These are phyloP conservation scores for Eristalis pertinax DNA, from an alignment of 2,888 invertebrate genomes.

Conservation along the genomic window DNA sequence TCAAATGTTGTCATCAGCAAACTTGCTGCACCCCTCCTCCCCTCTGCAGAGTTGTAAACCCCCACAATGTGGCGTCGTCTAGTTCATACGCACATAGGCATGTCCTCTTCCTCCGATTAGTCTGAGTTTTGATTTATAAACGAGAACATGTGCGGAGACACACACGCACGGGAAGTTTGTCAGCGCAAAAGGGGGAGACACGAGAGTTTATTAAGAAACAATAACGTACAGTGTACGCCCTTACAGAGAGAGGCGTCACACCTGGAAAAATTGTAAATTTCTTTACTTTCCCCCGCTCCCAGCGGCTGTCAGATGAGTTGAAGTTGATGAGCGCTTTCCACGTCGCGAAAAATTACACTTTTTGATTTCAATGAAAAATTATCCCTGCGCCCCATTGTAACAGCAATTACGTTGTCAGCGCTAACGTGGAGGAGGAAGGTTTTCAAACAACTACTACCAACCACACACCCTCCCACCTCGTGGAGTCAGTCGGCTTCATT, in stretches of 20 bases:
- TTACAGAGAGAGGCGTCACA: neutral
- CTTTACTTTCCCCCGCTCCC: neutral
- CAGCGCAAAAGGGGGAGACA: neutral
- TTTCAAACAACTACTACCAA: neutral
- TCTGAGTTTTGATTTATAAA: conserved; percentile 26
- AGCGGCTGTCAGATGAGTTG: neutral
- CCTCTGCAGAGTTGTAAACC: neutral
- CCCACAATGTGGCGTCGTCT: neutral
- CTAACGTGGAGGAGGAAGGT: conserved; percentile 1
- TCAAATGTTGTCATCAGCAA: conserved; percentile 26
- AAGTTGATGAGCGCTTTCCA: conserved; percentile 25
- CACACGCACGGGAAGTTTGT: neutral
- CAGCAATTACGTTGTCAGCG: conserved; percentile 27
- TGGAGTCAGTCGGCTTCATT: no score
- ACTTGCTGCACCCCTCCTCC: no score
- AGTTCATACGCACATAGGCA: neutral
- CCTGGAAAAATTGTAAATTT: conserved; percentile 29
- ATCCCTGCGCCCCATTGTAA: no score
- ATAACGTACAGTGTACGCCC: neutral
- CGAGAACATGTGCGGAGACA: conserved; percentile 22
- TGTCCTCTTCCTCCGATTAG: neutral
- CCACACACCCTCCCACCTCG: no score
- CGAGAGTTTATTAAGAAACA: conserved; percentile 26
- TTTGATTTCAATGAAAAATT: conserved; percentile 37
- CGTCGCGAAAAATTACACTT: conserved; percentile 32